Conservation (phyloP, 2,888 invertebrate species). For the Lycia hirtaria region DNA sequence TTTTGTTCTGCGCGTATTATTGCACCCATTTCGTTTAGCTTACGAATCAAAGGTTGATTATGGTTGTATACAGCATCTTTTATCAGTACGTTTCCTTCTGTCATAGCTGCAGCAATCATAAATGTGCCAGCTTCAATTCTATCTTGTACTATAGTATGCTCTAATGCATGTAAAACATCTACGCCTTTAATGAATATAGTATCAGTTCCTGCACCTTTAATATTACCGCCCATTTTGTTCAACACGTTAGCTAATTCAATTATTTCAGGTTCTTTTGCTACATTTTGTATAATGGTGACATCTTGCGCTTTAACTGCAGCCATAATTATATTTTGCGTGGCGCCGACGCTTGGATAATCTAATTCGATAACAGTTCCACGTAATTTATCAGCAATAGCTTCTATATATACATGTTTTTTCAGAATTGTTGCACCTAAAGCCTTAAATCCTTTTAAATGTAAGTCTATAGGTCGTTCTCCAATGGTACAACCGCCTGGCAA, state of each 20-base stretch:
- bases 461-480: slow-evolving; percentile 30
- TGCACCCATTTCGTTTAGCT: slow-evolving; percentile 24
- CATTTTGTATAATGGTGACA: slow-evolving; percentile 28
- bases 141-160: slow-evolving; percentile 30
- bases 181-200: slow-evolving; percentile 27
- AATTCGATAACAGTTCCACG: slow-evolving; percentile 17
- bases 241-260: slow-evolving; percentile 31
- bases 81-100: slow-evolving; percentile 30
- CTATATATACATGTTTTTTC: slow-evolving; percentile 15
- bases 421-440: slow-evolving; percentile 27
- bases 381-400: slow-evolving; percentile 22
- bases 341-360: slow-evolving; percentile 35
- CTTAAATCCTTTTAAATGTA: slow-evolving; percentile 33
- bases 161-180: slow-evolving; percentile 11
- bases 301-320: slow-evolving; percentile 36
- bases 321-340: slow-evolving; percentile 36
- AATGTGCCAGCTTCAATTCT: slow-evolving; percentile 37
- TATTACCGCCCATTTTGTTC: slow-evolving; percentile 36
- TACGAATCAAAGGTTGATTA: slow-evolving; percentile 17
- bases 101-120: slow-evolving; percentile 38
- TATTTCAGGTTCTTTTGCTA: slow-evolving; percentile 37
- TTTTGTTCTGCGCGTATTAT: slow-evolving; percentile 19
- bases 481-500: slow-evolving; percentile 34
- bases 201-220: slow-evolving; percentile 28
- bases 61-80: slow-evolving; percentile 18